These are phyloP conservation scores for Dryobotodes eremita DNA, from an alignment of 2,888 invertebrate genomes.

Conservation along the genomic window DNA sequence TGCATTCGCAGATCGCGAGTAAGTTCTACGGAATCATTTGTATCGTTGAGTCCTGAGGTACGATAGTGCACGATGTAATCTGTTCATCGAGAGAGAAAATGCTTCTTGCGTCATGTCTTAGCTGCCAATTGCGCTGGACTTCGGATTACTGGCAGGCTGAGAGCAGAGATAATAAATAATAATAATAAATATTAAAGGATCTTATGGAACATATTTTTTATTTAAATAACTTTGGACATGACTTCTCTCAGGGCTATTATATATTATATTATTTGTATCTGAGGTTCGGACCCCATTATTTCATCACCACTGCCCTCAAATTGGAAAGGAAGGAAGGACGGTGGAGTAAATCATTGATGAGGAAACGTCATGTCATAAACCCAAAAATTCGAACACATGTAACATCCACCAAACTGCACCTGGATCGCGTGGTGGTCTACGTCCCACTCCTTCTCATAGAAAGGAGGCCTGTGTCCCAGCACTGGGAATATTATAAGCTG, in stretches of 20 bases:
- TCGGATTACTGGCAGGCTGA: not conserved
- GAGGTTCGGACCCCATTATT: not conserved
- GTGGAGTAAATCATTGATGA: not conserved
- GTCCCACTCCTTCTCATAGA: not conserved
- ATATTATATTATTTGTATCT: not conserved
- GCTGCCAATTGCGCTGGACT: not conserved
- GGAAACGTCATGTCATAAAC: not conserved
- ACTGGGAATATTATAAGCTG: not conserved
- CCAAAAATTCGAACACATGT: not conserved
- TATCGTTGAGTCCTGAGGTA: not conserved
- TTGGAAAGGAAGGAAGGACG: not conserved
- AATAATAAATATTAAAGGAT: not conserved
- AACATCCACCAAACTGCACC: not conserved
- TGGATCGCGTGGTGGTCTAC: not conserved
- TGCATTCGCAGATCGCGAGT: not conserved
- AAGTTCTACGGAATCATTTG: not conserved
- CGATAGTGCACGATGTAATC: constrained; percentile 8
- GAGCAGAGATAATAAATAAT: not conserved
- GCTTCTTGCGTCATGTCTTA: not conserved
- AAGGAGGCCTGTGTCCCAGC: not conserved
- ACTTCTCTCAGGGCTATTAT: not conserved
- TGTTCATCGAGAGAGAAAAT: not conserved
- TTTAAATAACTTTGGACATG: not conserved
- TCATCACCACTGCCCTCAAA: not conserved
- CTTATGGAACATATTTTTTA: not conserved